Percentiles rank a stretch among this genome's conserved stretches.
Conservation (phyloP, 2,888 invertebrate species). For the Campoplex nolae region DNA sequence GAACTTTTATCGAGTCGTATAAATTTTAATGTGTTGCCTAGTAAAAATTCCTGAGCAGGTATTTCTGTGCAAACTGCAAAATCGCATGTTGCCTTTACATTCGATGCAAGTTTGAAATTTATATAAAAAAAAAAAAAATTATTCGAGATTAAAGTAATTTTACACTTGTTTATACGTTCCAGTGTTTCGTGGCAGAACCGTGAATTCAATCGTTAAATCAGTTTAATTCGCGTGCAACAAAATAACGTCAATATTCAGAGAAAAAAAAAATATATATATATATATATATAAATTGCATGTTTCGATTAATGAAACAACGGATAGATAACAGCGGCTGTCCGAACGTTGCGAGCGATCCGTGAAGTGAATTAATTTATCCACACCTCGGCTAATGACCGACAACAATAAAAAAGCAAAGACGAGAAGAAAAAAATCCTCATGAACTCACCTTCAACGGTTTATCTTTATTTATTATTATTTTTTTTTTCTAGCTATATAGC, state of each 20-base stretch:
- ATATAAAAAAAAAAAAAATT: neutral
- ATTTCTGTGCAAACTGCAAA: neutral
- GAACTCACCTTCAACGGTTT: slow-evolving; percentile 61
- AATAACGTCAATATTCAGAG: no score
- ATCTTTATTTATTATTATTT: slow-evolving; percentile 36
- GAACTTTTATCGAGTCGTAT: neutral
- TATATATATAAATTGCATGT: neutral
- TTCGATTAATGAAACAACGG: slow-evolving; percentile 21
- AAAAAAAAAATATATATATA: no score
- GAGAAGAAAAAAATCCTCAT: slow-evolving; percentile 20
- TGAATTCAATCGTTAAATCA: neutral
- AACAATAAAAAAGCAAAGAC: slow-evolving; percentile 11
- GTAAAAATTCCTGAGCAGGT: neutral
- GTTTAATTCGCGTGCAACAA: neutral
- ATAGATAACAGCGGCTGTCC: neutral
- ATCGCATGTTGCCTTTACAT: neutral
- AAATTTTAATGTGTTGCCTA: neutral
- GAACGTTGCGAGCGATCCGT: slow-evolving; percentile 19
- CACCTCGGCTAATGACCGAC: slow-evolving; percentile 12
- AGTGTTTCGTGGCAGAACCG: no score
- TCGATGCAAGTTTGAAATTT: neutral
- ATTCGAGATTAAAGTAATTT: no score
- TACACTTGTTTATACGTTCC: no score
- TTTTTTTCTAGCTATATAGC: slow-evolving; percentile 31
- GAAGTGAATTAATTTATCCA: slow-evolving; percentile 18